Conservation (phyloP, 2,888 invertebrate genomes). For the Tenthredo notha region DNA sequence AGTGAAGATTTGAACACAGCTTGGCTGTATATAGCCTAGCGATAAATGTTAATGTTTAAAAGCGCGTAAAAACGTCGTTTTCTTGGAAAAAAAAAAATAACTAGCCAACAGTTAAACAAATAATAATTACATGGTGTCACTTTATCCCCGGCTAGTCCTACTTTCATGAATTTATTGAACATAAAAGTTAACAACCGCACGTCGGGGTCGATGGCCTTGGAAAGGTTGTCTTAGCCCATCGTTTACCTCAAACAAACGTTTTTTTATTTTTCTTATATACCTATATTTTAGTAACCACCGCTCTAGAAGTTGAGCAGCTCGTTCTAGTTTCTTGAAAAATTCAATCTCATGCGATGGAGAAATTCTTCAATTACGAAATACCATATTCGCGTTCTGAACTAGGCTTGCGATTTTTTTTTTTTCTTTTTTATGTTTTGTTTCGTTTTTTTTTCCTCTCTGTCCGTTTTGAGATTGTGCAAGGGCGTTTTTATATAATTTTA, state of each 20-base stretch:
- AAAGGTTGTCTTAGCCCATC: constrained; percentile 9
- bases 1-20: neutral
- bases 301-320: neutral
- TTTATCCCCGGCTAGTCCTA: constrained; percentile 9
- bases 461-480: neutral
- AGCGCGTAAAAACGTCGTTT: neutral
- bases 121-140: constrained; percentile 31
- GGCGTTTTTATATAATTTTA: constrained; percentile 25
- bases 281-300: neutral
- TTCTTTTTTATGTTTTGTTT: neutral
- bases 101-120: neutral
- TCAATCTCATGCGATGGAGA: neutral
- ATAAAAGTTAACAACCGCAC: constrained; percentile 36
- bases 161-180: constrained; percentile 30
- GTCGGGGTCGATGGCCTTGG: constrained; percentile 18
- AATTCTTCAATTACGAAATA: neutral
- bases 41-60: constrained; percentile 18
- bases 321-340: constrained; percentile 9
- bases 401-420: neutral
- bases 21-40: neutral
- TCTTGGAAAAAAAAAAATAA: constrained; percentile 4
- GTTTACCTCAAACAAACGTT: neutral
- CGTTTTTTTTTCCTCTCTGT: too few species aligned
- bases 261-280: neutral
- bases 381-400: neutral